Conservation (phyloP, 64 coral and sea anemone genomes). For the Montipora capricornis region DNA sequence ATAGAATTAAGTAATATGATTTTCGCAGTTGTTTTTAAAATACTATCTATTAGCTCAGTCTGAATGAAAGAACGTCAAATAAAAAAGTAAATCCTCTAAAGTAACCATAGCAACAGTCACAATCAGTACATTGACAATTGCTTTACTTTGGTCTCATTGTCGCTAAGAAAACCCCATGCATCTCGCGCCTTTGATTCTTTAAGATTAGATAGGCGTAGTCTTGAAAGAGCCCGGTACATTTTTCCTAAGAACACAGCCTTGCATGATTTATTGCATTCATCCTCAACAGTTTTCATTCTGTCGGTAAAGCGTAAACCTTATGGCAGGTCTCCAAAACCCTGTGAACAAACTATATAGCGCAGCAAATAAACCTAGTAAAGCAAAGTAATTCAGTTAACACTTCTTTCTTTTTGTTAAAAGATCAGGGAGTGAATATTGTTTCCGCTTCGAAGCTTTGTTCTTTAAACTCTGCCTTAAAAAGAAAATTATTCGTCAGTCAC, state of each 20-base stretch:
- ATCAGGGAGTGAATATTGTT: not conserved
- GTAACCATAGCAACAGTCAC: conserved; percentile 14
- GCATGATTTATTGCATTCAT: too few species aligned
- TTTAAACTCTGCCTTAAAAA: not conserved
- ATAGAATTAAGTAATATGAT: too few species aligned
- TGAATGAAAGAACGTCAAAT: not conserved
- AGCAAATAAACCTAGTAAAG: too few species aligned
- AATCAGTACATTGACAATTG: not conserved
- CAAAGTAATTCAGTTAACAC: not conserved
- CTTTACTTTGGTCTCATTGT: not conserved
- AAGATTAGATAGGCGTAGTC: too few species aligned
- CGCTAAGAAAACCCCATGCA: not conserved
- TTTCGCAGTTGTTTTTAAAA: not conserved
- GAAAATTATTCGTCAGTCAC: not conserved
- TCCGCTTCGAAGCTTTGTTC: not conserved
- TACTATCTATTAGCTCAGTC: not conserved
- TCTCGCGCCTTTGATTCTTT: not conserved
- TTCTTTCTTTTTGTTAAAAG: not conserved
- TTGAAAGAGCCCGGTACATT: too few species aligned
- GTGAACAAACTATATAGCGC: too few species aligned
- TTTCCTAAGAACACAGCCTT: too few species aligned
- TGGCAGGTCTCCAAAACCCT: too few species aligned
- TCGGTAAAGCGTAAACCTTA: too few species aligned
- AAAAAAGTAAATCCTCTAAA: not conserved
- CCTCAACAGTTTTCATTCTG: too few species aligned